A percentile compares a stretch with the other conserved stretches of the same genome.
Conservation (phyloP, 2,888 invertebrate species). For the Myopa tessellatipennis region DNA sequence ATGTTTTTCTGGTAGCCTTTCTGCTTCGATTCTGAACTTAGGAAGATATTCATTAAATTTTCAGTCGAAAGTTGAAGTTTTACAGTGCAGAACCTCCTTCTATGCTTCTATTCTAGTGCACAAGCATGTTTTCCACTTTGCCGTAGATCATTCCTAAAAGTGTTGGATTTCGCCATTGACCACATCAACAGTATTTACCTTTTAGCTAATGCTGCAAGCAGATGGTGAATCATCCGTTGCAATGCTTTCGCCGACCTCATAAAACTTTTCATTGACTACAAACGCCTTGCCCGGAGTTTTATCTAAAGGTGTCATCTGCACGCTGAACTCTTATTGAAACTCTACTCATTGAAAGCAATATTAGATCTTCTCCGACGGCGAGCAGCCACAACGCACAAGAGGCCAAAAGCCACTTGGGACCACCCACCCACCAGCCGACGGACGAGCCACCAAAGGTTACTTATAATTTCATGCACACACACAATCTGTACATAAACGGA, state of each 20-base stretch:
- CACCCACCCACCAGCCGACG: neutral
- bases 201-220: slow-evolving; percentile 24
- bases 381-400: neutral
- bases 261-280: slow-evolving; percentile 25
- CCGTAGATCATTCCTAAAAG: neutral
- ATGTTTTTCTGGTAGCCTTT: neutral
- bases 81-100: neutral
- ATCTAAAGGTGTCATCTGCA: slow-evolving; percentile 28
- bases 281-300: slow-evolving; percentile 2
- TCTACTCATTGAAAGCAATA: neutral
- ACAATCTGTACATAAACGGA: neutral
- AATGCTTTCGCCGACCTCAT: neutral
- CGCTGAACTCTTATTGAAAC: slow-evolving; percentile 15
- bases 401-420: neutral
- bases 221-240: neutral
- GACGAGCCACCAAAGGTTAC: neutral
- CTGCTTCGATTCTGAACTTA: neutral
- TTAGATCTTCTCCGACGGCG: neutral
- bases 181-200: slow-evolving; percentile 31
- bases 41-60: neutral
- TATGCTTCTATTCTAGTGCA: neutral
- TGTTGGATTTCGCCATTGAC: slow-evolving; percentile 12
- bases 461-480: slow-evolving; percentile 20
- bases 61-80: neutral
- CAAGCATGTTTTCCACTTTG: neutral